These are phyloP conservation scores for Papio anubis DNA, from an alignment of 2,113 vertebrate species.

Conservation along the genomic window DNA sequence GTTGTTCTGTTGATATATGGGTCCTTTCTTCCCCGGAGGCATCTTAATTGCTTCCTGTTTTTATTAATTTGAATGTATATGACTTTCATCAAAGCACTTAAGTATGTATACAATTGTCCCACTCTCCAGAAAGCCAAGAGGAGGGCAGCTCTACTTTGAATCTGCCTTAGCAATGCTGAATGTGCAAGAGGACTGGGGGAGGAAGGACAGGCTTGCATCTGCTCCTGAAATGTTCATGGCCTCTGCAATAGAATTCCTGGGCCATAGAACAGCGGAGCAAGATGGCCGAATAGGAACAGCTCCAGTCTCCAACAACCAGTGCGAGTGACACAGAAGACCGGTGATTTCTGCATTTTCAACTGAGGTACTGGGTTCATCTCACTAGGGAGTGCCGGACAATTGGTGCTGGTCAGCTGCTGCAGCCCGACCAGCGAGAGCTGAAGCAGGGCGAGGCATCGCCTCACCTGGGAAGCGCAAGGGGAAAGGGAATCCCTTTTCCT, in stretches of 20 bases:
- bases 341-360: too few relatives aligned
- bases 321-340: too few relatives aligned
- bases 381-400: too few relatives aligned
- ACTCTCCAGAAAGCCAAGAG: neutral
- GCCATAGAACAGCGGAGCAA: neutral
- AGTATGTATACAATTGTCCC: neutral
- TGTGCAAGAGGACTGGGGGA: neutral
- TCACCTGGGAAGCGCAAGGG: too few relatives aligned
- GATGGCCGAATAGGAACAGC: too few relatives aligned
- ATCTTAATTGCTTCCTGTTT: slow-evolving; percentile 54
- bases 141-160: neutral
- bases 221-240: neutral
- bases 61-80: slow-evolving; percentile 30
- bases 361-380: too few relatives aligned
- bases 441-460: too few relatives aligned
- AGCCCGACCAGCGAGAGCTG: too few relatives aligned
- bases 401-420: too few relatives aligned
- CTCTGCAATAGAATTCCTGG: neutral
- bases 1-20: slow-evolving; percentile 27
- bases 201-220: neutral
- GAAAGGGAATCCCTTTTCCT: too few relatives aligned
- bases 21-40: neutral
- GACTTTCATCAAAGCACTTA: slow-evolving; percentile 26
- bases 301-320: too few relatives aligned
- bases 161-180: neutral